Evolutionary conservation across 64 coral and sea anemone species (phyloP).

Genomic region (Exaiptasia diaphana): DNA sequence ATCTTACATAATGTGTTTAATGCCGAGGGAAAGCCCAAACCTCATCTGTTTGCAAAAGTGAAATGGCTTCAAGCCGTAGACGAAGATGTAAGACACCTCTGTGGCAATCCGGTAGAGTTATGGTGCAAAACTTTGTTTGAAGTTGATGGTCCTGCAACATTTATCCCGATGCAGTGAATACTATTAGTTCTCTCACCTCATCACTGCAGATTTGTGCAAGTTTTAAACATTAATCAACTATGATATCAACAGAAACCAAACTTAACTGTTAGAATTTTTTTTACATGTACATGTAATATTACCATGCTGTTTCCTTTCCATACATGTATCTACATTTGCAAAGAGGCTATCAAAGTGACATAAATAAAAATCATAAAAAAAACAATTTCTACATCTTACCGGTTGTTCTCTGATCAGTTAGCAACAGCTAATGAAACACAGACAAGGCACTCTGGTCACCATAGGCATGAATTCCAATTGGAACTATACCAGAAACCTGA

Average conservation of each 20-base stretch:
- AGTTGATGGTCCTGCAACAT: not conserved
- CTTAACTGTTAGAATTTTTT: not conserved
- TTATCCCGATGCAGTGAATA: constrained; percentile 9
- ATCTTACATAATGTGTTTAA: not conserved
- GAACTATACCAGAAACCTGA: not conserved
- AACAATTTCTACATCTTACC: not conserved
- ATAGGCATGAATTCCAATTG: not conserved
- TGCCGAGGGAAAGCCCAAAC: not conserved
- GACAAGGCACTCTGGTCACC: not conserved
- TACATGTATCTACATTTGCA: not conserved
- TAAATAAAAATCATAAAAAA: not conserved
- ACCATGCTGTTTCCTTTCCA: not conserved
- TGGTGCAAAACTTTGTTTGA: not conserved
- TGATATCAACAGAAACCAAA: not conserved
- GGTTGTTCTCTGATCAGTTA: not conserved
- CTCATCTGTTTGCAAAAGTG: not conserved
- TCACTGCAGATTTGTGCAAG: not conserved
- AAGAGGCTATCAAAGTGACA: not conserved
- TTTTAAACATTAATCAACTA: not conserved
- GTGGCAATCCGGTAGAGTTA: not conserved
- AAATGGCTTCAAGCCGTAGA: not conserved
- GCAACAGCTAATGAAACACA: not conserved
- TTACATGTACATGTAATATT: not conserved
- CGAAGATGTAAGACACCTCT: not conserved
- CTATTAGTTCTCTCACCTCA: not conserved